A percentile compares a stretch with the other conserved stretches of the same genome.
phyloP scores from a whole-genome alignment of 2,113 vertebrate genomes.

The Butorides virescens region DNA sequence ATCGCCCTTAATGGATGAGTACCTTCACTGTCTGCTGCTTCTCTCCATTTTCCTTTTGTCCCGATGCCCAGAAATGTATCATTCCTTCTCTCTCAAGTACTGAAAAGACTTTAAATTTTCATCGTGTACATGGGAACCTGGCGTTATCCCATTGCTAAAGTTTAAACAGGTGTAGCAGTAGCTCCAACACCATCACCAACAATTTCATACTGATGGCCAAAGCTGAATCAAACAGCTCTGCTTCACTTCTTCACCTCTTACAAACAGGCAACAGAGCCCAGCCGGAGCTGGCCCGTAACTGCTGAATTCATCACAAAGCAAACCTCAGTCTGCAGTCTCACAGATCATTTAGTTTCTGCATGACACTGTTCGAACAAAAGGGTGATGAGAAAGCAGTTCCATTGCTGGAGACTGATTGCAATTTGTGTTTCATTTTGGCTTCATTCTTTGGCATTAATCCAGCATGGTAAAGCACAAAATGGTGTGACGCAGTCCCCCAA shows the following conservation, averaged over 20 bases:
- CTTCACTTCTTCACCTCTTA: not conserved
- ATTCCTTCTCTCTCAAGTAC: not conserved
- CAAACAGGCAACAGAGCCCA: not conserved
- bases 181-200: not conserved
- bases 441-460: not conserved
- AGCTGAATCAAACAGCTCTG: not conserved
- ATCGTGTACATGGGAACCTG: not conserved
- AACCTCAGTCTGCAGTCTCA: not conserved
- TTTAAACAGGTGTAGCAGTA: not conserved
- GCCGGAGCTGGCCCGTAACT: not conserved
- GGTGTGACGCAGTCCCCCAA: not conserved
- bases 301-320: conserved; percentile 14
- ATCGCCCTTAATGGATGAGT: not conserved
- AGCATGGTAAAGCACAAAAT: conserved; percentile 28
- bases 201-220: not conserved
- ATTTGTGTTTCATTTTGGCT: conserved; percentile 3
- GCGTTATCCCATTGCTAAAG: not conserved
- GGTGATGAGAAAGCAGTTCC: conserved; percentile 50
- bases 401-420: not conserved
- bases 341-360: not conserved
- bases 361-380: conserved; percentile 43
- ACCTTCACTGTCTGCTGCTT: conserved; percentile 10
- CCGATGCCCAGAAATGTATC: not conserved
- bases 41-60: conserved; percentile 60
- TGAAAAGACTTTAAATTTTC: not conserved